A percentile compares a stretch with the other conserved stretches of the same genome.
These are phyloP conservation scores for Lydus trimaculatus DNA, from an alignment of 2,888 invertebrate genomes.

Conservation along the genomic window DNA sequence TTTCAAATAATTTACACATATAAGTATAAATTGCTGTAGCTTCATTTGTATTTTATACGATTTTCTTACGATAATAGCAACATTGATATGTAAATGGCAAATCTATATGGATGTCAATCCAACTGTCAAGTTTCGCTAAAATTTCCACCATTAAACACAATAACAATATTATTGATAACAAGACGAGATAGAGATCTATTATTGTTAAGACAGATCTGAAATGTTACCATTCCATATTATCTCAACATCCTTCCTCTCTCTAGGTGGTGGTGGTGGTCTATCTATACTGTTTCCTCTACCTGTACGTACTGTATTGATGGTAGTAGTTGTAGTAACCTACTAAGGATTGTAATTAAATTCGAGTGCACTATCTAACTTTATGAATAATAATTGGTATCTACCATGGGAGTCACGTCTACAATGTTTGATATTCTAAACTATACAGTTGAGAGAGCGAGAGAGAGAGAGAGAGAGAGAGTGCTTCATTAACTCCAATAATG, in stretches of 20 bases:
- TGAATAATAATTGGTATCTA: conserved; percentile 50
- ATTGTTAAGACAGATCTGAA: conserved; percentile 16
- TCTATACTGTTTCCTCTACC: conserved; percentile 29
- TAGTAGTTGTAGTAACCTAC: conserved; percentile 22
- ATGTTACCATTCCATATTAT: conserved; percentile 19
- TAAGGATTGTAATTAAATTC: conserved; percentile 49
- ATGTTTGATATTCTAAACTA: conserved; percentile 44
- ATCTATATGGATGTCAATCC: conserved; percentile 12
- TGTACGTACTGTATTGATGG: conserved; percentile 14
- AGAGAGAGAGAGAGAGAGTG: too few species aligned
- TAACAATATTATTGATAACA: neutral
- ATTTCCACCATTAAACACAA: conserved; percentile 1
- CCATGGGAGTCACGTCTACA: conserved; percentile 43
- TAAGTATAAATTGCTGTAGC: neutral
- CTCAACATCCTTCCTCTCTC: conserved; percentile 23
- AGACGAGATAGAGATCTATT: neutral
- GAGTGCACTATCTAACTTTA: conserved; percentile 48
- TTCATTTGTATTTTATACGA: neutral
- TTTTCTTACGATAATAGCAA: neutral
- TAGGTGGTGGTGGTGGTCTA: neutral
- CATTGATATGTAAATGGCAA: neutral
- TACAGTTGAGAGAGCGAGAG: conserved; percentile 36
- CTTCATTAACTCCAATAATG: conserved; percentile 43
- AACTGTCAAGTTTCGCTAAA: neutral
- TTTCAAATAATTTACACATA: neutral